Conservation (phyloP, 92 coral and sea anemone species). For the Anthopleura xanthogrammica region DNA sequence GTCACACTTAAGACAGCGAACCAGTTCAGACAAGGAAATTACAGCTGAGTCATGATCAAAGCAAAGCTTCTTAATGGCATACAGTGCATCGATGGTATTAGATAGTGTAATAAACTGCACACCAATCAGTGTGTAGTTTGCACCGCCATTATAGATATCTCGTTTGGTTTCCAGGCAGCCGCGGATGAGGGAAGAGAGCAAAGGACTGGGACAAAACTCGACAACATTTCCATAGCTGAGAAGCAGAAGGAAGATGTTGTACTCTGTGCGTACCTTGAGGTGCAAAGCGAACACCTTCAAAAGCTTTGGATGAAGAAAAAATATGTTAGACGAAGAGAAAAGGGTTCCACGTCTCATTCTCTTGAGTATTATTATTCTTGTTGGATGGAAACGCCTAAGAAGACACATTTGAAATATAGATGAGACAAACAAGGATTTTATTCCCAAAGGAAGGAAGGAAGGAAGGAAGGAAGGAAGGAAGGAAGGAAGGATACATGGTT, state of each 20-base stretch:
- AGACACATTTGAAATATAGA: too few relatives aligned
- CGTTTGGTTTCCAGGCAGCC: conserved; percentile 77
- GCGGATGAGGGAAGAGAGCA: conserved; percentile 65
- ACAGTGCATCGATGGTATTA: conserved; percentile 63
- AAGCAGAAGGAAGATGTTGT: conserved; percentile 50
- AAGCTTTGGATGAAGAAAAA: conserved; percentile 17
- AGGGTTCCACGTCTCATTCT: neutral
- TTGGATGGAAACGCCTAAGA: too few relatives aligned
- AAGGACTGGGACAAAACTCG: conserved; percentile 67
- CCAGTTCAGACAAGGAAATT: conserved; percentile 56
- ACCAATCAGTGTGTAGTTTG: conserved; percentile 53
- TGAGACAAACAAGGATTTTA: too few relatives aligned
- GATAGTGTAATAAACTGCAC: conserved; percentile 57
- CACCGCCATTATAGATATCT: conserved; percentile 74
- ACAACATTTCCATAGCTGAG: conserved; percentile 69
- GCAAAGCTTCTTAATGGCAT: conserved; percentile 70
- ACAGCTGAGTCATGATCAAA: conserved; percentile 62
- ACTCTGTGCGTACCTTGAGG: conserved; percentile 52
- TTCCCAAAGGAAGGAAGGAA: too few relatives aligned
- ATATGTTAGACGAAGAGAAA: neutral
- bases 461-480: too few relatives aligned
- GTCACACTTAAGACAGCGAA: conserved; percentile 70
- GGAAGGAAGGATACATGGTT: too few relatives aligned
- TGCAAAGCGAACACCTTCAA: conserved; percentile 47
- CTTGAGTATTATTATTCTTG: too few relatives aligned